Evolutionary conservation across 2,797 vertebrate genomes (phyloP).

Genomic region (Crax fasciolata): DNA sequence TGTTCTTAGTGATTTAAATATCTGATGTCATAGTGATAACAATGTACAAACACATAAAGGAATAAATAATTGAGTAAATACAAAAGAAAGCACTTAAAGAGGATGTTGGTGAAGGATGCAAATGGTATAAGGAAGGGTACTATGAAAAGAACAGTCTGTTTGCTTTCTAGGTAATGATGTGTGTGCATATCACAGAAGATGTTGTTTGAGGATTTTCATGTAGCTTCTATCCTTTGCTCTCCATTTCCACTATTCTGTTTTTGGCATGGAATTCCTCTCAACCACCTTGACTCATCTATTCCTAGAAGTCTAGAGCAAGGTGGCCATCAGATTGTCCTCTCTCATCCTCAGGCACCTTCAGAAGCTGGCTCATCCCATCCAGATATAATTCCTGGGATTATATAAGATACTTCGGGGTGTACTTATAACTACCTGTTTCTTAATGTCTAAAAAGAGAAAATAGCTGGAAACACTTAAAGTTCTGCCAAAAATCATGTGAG

Average conservation of each 20-base stretch:
- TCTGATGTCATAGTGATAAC: not conserved
- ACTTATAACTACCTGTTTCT: not conserved
- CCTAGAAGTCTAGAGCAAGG: not conserved
- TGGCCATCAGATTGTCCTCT: not conserved
- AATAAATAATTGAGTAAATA: constrained; percentile 23
- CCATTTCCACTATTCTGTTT: not conserved
- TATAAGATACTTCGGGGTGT: not conserved
- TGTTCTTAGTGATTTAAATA: not conserved
- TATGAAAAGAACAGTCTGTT: not conserved
- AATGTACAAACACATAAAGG: not conserved
- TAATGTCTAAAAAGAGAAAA: not conserved
- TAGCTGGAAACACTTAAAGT: not conserved
- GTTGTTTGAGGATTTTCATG: not conserved
- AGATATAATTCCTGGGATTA: not conserved
- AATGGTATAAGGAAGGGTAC: not conserved
- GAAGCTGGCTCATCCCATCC: fast-evolving
- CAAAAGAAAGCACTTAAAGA: not conserved
- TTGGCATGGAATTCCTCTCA: not conserved
- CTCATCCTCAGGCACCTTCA: not conserved
- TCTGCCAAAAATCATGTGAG: not conserved
- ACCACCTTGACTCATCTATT: not conserved
- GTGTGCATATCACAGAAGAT: not conserved
- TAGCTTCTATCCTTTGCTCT: not conserved
- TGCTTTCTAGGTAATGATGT: not conserved
- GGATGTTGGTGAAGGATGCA: not conserved